Percentiles rank a stretch among this genome's conserved stretches.
Conservation (phyloP, 2,888 invertebrate genomes). For the Caradrina kadenii region DNA sequence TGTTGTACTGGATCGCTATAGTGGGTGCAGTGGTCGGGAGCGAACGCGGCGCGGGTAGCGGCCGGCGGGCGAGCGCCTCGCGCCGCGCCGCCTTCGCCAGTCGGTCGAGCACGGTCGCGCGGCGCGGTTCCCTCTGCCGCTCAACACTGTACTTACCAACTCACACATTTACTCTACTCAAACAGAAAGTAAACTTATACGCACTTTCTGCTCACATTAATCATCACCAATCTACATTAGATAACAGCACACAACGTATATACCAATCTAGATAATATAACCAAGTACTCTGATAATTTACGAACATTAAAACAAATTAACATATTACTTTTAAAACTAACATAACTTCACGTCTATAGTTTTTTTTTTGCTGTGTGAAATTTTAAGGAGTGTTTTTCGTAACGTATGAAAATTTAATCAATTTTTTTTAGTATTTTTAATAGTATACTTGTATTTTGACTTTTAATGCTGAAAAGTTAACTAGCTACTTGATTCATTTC, state of each 20-base stretch:
- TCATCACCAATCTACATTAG: slow-evolving; percentile 27
- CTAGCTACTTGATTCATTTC: neutral
- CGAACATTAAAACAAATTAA: slow-evolving; percentile 33
- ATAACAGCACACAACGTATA: slow-evolving; percentile 12
- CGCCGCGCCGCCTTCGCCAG: slow-evolving; percentile 44
- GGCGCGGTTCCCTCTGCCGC: slow-evolving; percentile 51
- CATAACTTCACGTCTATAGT: slow-evolving; percentile 24
- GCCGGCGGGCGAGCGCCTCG: slow-evolving; percentile 21
- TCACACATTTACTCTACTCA: slow-evolving; percentile 33
- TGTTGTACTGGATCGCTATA: slow-evolving; percentile 26
- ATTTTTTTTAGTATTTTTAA: neutral
- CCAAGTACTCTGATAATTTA: slow-evolving; percentile 14
- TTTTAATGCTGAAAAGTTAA: neutral
- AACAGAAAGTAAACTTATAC: slow-evolving; percentile 54
- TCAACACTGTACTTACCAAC: slow-evolving; percentile 24
- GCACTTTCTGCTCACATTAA: slow-evolving; percentile 38
- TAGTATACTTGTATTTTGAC: neutral
- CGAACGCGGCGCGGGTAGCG: slow-evolving; percentile 27
- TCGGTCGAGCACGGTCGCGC: slow-evolving; percentile 62
- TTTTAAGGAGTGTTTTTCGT: slow-evolving; percentile 35
- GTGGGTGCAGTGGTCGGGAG: slow-evolving; percentile 38
- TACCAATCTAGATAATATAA: neutral
- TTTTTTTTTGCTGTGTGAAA: slow-evolving; percentile 30
- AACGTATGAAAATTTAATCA: slow-evolving; percentile 1
- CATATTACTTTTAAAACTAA: slow-evolving; percentile 32